Evolutionary conservation across 2,888 invertebrate species (phyloP).

Genomic region (Operophtera brumata): DNA sequence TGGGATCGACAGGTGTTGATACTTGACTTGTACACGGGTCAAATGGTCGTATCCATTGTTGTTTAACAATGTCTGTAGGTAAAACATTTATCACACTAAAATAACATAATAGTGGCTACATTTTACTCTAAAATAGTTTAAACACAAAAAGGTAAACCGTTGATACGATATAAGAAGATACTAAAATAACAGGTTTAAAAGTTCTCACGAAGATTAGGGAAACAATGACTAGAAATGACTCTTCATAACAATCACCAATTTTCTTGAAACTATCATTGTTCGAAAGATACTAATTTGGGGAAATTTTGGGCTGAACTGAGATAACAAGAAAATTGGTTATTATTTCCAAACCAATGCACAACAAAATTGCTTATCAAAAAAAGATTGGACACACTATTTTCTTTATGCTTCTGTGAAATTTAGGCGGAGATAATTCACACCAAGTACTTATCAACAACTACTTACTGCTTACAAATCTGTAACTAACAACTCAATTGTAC

Average conservation of each 20-base stretch:
- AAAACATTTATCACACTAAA: too few relatives aligned
- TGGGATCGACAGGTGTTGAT: slow-evolving; percentile 8
- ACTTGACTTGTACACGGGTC: slow-evolving; percentile 3
- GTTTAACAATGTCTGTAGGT: background rate
- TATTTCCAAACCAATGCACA: background rate
- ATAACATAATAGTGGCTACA: too few relatives aligned
- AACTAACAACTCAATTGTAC: too few relatives aligned
- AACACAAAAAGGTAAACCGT: too few relatives aligned
- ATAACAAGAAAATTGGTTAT: slow-evolving; percentile 10
- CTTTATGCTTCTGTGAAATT: slow-evolving; percentile 1
- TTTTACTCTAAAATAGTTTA: too few relatives aligned
- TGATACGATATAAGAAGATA: too few relatives aligned
- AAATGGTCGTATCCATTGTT: background rate
- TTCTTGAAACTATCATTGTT: background rate
- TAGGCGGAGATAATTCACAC: slow-evolving; percentile 7
- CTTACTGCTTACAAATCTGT: background rate
- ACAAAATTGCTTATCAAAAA: slow-evolving; percentile 6
- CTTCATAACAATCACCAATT: background rate
- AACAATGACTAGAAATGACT: background rate
- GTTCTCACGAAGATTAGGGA: background rate
- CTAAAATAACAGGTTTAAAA: too few relatives aligned
- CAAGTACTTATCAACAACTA: background rate
- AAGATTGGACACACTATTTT: background rate
- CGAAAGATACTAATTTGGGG: background rate
- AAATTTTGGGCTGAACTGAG: background rate